Base-by-base conservation (phyloP, 1,140 invertebrate species). In the Coptotermes formosanus region DNA sequence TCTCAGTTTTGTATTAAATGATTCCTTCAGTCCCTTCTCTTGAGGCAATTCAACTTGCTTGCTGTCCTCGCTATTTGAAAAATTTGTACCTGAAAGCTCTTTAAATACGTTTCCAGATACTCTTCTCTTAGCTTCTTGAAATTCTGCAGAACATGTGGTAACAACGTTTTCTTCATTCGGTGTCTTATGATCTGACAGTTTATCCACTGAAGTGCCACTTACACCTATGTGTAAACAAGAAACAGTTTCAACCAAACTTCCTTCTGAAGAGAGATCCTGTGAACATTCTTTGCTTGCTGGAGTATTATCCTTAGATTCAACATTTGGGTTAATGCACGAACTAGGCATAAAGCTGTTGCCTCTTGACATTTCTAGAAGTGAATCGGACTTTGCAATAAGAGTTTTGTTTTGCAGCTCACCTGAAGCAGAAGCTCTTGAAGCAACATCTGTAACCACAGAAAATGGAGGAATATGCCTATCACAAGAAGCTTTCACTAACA, bases 1-100 rank as follows among this genome's bases (percentile, higher is more conserved):
- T 9, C 6, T 83, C 19, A 83, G 43, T 83, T 83, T 83, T 30
- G 48, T 43, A 83, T 83, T 83, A 52, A 43, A n/a, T 45, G 43
- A 32, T n/a, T 83, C 82, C 16, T 83, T 83, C 48, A 52, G n/a
- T 45, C 82, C 48, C 48, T 83, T 83, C 43, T 83, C 82, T 83
- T 30, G 82, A 32, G 25, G 7, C 32, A n/a, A 44, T 12, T 75
- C 25, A 25, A 75, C 8, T 12, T 75, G 25, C 9, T 30, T 75
- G 25, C 25, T 30, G 14, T 75, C 64, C 7, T 30, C 8, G 14
- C 64, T 75, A 75, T 9, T 75, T n/a, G 25, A 75, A n/a, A 25
- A 75, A n/a, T n/a, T 75, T 30, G 30, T 30, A 75, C n/a, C n/a
- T 75, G 64, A 4, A 55, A 21, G 3, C 52, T 55, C 52, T 55